phyloP scores from a whole-genome alignment of 2,113 vertebrate genomes.

The Cygnus atratus region DNA sequence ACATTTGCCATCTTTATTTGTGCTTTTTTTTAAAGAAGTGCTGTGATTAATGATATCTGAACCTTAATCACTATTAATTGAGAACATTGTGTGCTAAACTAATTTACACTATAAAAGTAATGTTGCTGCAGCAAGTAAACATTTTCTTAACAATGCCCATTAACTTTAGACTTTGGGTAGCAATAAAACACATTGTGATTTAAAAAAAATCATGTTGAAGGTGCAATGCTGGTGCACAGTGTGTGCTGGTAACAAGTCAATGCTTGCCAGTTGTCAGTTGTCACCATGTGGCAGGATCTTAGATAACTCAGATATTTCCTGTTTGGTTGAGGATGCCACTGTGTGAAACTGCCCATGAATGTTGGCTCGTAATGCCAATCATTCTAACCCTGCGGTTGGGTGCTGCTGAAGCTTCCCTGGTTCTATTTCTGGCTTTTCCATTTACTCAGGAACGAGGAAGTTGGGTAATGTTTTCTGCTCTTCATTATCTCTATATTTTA shows the following conservation, averaged over 20 bases:
- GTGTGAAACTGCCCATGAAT: background rate
- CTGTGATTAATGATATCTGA: background rate
- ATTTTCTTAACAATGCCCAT: background rate
- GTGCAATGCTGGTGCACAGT: accelerated
- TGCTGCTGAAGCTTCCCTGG: background rate
- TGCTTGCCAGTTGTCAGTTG: background rate
- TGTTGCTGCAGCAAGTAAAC: background rate
- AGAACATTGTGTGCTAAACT: background rate
- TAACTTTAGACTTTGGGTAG: background rate
- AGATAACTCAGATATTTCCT: constrained; percentile 6
- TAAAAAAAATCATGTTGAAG: background rate
- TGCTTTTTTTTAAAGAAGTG: background rate
- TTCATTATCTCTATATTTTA: background rate
- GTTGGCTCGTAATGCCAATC: background rate
- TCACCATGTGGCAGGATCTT: background rate
- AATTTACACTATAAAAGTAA: background rate
- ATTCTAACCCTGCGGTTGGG: background rate
- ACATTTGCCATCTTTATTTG: background rate
- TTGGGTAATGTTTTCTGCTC: background rate
- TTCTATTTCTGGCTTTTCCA: constrained; percentile 32
- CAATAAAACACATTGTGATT: background rate
- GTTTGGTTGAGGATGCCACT: background rate
- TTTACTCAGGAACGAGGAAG: background rate
- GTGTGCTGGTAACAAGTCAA: background rate
- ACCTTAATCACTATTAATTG: background rate